phyloP scores from a whole-genome alignment of 2,797 vertebrate species.

The Hypotaenidia philippensis region DNA sequence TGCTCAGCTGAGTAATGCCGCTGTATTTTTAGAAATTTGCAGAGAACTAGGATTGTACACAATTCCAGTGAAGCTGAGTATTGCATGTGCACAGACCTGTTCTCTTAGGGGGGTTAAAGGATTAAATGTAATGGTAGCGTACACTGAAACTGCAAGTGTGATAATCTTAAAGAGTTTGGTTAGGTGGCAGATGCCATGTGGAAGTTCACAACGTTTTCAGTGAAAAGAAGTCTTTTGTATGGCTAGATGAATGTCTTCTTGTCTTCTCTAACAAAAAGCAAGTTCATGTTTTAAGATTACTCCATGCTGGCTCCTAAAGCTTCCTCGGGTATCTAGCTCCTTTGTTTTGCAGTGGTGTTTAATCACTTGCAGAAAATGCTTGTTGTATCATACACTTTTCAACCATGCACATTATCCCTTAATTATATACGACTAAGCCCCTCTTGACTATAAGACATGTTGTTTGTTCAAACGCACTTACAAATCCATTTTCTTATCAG shows the following conservation, averaged over 20 bases:
- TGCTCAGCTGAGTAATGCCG: background rate
- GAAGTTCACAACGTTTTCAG: background rate
- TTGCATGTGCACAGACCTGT: background rate
- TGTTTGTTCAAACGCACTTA: constrained; percentile 75
- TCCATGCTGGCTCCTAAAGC: background rate
- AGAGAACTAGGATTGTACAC: background rate
- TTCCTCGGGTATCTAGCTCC: background rate
- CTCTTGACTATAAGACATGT: constrained; percentile 43
- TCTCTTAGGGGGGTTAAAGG: background rate
- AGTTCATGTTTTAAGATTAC: constrained; percentile 8
- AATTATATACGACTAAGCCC: constrained; percentile 45
- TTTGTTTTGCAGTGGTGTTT: constrained; percentile 26
- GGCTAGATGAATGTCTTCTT: background rate
- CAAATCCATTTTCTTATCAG: constrained; percentile 71
- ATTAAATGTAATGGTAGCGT: constrained; percentile 28
- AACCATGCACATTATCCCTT: constrained; percentile 43
- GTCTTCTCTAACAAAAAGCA: background rate
- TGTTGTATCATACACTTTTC: constrained; percentile 28
- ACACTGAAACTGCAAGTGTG: background rate
- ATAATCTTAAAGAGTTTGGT: constrained; percentile 39
- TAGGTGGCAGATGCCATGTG: background rate
- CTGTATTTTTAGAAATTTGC: background rate
- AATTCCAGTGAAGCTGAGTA: background rate
- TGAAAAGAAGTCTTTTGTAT: background rate
- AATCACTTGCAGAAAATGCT: constrained; percentile 21